Conservation (phyloP, 2,888 invertebrate species). For the Rhagium mordax region DNA sequence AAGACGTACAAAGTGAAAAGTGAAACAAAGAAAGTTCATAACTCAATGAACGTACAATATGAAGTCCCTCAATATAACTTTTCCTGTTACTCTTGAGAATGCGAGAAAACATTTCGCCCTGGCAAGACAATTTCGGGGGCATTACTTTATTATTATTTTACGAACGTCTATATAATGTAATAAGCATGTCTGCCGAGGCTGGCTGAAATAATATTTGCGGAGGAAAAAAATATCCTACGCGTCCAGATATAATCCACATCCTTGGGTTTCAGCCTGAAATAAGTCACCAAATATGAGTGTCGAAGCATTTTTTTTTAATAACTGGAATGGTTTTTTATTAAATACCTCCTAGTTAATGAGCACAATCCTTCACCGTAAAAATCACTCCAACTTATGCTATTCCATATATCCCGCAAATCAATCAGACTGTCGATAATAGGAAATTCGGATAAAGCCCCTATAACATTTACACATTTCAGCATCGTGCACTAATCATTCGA, state of each 20-base stretch:
- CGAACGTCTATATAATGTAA: slow-evolving; percentile 13
- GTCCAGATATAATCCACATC: no score
- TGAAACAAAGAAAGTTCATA: slow-evolving; percentile 11
- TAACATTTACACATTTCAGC: slow-evolving; percentile 32
- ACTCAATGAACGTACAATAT: slow-evolving; percentile 14
- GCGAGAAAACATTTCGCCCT: background rate
- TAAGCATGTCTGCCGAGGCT: background rate
- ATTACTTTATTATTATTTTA: slow-evolving; percentile 10
- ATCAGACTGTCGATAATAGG: slow-evolving; percentile 26
- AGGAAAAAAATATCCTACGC: no score
- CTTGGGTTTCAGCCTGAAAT: no score
- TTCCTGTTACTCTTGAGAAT: slow-evolving; percentile 3
- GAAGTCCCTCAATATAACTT: slow-evolving; percentile 11
- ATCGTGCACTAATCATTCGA: slow-evolving; percentile 37
- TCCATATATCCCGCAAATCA: slow-evolving; percentile 4
- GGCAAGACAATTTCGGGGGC: background rate
- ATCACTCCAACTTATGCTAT: background rate
- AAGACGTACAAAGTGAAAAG: background rate
- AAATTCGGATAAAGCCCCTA: slow-evolving; percentile 25
- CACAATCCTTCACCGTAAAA: background rate
- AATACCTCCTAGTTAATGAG: no score
- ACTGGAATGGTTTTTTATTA: no score
- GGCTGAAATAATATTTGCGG: background rate
- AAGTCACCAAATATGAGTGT: no score
- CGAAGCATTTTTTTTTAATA: no score